These are phyloP conservation scores for Elachura formosa DNA, from an alignment of 2,113 vertebrate genomes.

Conservation along the genomic window DNA sequence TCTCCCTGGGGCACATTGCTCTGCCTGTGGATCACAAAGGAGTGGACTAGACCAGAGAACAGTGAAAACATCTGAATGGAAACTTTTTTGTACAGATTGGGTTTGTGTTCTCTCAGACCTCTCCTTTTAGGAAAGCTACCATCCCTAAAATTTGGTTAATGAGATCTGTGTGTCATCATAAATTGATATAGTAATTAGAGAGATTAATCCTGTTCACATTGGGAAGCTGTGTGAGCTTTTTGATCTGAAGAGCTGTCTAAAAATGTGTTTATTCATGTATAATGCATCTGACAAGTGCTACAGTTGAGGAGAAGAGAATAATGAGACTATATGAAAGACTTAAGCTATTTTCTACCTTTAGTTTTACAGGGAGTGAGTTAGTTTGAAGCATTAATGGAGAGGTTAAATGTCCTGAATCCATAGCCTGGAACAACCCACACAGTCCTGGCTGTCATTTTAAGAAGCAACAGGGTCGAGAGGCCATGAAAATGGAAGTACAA, in stretches of 20 bases:
- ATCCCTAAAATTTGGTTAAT: constrained; percentile 53
- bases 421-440: constrained; percentile 5
- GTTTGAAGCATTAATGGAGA: constrained; percentile 26
- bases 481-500: not conserved
- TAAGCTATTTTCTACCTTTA: not conserved
- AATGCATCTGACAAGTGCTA: constrained; percentile 52
- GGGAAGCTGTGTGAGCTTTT: constrained; percentile 67
- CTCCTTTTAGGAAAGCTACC: not conserved
- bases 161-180: constrained; percentile 61
- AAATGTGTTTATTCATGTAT: constrained; percentile 65
- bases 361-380: constrained; percentile 1
- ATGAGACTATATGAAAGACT: constrained; percentile 26
- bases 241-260: constrained; percentile 65
- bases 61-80: not conserved
- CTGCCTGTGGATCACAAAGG: not conserved
- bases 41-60: not conserved
- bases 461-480: not conserved
- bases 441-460: not conserved
- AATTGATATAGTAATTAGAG: constrained; percentile 67
- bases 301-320: constrained; percentile 52
- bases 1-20: not conserved
- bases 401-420: not conserved
- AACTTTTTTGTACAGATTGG: not conserved
- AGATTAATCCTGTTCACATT: constrained; percentile 64
- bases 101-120: constrained; percentile 1